Conservation (phyloP, 2,113 vertebrate genomes). For the Amphiprion ocellaris region DNA sequence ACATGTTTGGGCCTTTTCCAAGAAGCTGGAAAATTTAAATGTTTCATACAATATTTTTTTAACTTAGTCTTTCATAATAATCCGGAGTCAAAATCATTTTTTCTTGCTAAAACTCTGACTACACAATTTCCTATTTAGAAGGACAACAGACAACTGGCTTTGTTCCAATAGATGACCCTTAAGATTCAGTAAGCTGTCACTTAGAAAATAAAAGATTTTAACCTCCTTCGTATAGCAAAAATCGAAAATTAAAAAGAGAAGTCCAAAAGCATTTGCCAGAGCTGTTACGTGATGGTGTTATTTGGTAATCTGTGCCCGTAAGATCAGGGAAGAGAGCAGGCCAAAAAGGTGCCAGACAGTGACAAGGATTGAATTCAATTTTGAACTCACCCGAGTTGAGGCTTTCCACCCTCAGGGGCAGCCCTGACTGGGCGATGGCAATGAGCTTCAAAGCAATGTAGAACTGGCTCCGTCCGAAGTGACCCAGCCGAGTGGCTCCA, state of each 20-base stretch:
- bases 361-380: neutral
- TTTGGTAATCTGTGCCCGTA: neutral
- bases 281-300: neutral
- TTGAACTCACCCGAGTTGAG: conserved; percentile 93
- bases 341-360: neutral
- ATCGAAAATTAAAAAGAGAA: neutral
- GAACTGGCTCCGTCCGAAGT: conserved; percentile 98
- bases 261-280: neutral
- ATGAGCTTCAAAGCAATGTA: conserved; percentile 99
- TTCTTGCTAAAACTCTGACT: too few species aligned
- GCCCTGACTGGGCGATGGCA: conserved; percentile 95
- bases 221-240: neutral
- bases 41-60: too few species aligned
- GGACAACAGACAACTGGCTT: neutral
- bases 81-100: too few species aligned
- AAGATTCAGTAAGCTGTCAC: neutral
- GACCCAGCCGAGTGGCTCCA: conserved; percentile 96
- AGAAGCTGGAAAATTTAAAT: too few species aligned
- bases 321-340: too few species aligned
- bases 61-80: too few species aligned
- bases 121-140: too few species aligned
- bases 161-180: neutral
- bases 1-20: too few species aligned
- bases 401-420: conserved; percentile 95
- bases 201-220: neutral